Evolutionary conservation across 2,113 vertebrate species (phyloP).

Genomic region (Lepisosteus osseus): DNA sequence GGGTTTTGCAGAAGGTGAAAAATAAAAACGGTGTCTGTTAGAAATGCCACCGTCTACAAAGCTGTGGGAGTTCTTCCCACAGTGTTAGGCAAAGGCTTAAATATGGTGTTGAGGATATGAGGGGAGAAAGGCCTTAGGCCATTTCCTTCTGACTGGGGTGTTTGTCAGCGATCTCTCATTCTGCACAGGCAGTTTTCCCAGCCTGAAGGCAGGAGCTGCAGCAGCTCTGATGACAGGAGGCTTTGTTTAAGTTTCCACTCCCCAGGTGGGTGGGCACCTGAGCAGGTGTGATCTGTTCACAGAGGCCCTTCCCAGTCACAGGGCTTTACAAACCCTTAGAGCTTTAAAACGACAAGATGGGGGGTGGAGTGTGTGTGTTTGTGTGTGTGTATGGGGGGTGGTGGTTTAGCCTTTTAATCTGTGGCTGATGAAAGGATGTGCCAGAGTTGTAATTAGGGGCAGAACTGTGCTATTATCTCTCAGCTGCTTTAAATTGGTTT

Average conservation of each 20-base stretch:
- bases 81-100: conserved; percentile 22
- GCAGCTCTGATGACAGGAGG: conserved; percentile 3
- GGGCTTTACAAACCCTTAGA: conserved; percentile 31
- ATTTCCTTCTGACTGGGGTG: background rate
- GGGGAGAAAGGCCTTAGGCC: background rate
- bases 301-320: conserved; percentile 19
- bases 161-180: no score
- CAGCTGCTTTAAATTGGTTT: no score
- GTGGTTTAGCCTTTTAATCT: background rate
- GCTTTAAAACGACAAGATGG: conserved; percentile 17
- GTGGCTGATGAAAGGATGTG: background rate
- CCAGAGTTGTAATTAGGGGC: background rate
- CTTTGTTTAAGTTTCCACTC: conserved; percentile 62
- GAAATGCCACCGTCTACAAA: no score
- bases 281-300: conserved; percentile 45
- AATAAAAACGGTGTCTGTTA: no score
- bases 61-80: no score
- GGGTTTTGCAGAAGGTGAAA: no score
- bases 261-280: conserved; percentile 56
- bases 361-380: background rate
- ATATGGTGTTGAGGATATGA: background rate
- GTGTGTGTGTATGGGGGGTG: no score
- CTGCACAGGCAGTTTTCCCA: conserved; percentile 20
- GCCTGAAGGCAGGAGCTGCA: background rate
- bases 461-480: background rate